phyloP scores from a whole-genome alignment of 2,797 vertebrate species.

The Myotis daubentonii region DNA sequence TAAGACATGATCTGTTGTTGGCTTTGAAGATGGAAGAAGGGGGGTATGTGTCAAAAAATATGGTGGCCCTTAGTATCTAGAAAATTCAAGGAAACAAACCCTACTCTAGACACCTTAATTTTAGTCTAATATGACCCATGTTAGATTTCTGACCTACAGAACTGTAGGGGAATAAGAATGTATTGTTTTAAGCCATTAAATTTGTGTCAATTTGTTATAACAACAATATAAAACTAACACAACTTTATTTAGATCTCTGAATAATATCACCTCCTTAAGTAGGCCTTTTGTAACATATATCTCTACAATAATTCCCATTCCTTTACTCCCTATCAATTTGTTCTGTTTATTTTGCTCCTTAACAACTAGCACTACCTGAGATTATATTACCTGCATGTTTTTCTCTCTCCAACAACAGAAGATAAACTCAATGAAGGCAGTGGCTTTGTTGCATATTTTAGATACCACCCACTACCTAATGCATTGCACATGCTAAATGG shows the following conservation, averaged over 20 bases:
- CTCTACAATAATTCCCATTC: neutral
- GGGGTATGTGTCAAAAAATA: neutral
- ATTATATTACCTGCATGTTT: neutral
- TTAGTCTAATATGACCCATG: neutral
- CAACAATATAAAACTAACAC: neutral
- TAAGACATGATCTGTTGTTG: neutral
- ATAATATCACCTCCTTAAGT: neutral
- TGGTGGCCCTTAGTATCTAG: neutral
- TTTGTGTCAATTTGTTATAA: neutral
- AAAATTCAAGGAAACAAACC: neutral
- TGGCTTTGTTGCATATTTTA: neutral
- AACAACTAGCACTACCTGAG: neutral
- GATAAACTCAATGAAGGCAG: neutral
- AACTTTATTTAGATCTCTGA: neutral
- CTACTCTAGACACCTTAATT: neutral
- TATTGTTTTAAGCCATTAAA: neutral
- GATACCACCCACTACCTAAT: neutral
- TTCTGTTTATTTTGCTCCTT: neutral
- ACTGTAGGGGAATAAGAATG: neutral
- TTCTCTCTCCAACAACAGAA: neutral
- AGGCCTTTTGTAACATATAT: neutral
- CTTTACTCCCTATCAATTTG: neutral
- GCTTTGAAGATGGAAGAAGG: neutral
- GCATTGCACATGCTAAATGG: neutral
- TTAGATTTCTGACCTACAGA: neutral